Percentiles rank a stretch among this genome's conserved stretches.
These are phyloP conservation scores for Volucella bombylans DNA, from an alignment of 2,888 invertebrate species.

Conservation along the genomic window DNA sequence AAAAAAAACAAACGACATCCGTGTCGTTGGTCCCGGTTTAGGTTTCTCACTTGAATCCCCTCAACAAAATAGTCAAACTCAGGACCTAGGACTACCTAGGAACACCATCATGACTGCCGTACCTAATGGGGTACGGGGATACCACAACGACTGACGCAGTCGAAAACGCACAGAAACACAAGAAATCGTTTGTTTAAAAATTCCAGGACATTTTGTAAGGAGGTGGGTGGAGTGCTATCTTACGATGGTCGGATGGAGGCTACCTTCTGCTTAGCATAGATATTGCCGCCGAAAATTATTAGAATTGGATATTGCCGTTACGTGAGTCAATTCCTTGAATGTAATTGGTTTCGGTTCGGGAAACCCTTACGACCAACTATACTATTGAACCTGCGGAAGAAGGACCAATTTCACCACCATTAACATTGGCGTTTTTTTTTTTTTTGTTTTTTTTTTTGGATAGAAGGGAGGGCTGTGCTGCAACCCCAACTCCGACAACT, in stretches of 20 bases:
- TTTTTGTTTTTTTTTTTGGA: too few relatives aligned
- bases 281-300: slow-evolving; percentile 72
- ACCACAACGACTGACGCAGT: too few relatives aligned
- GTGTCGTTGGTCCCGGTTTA: not conserved
- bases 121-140: too few relatives aligned
- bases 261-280: slow-evolving; percentile 68
- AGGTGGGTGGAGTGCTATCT: not conserved
- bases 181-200: slow-evolving; percentile 40
- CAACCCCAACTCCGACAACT: slow-evolving; percentile 26
- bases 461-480: not conserved
- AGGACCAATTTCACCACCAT: slow-evolving; percentile 1
- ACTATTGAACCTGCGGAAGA: not conserved
- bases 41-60: too few relatives aligned
- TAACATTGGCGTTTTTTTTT: not conserved
- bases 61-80: too few relatives aligned
- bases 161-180: not conserved
- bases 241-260: slow-evolving; percentile 19
- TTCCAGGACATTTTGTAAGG: slow-evolving; percentile 16
- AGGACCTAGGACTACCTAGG: too few relatives aligned
- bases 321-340: slow-evolving; percentile 71
- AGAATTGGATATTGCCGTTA: slow-evolving; percentile 72
- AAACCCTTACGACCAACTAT: slow-evolving; percentile 1
- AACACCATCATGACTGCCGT: too few relatives aligned
- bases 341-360: slow-evolving; percentile 62
- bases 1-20: not conserved